These are phyloP conservation scores for Cliona cf. orientalis DNA, from an alignment of 37 sponge, comb jelly and placozoan genomes.

Conservation along the genomic window DNA sequence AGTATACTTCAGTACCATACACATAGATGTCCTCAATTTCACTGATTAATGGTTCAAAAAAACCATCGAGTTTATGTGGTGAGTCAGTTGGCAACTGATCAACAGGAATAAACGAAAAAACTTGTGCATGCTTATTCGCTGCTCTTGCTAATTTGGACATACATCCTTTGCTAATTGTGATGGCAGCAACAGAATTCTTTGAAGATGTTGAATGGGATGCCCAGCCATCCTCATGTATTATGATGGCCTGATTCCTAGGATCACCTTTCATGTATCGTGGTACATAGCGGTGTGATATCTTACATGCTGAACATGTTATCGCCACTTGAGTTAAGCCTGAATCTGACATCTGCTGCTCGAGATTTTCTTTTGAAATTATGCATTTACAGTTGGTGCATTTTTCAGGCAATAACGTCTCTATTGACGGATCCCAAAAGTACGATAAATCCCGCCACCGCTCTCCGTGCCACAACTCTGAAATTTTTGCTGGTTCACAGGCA, in stretches of 20 bases:
- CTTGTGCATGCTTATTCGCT: background rate
- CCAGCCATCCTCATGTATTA: conserved; percentile 21
- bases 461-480: too few relatives aligned
- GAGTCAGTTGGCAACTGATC: background rate
- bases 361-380: too few relatives aligned
- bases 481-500: too few relatives aligned
- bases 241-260: background rate
- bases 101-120: conserved; percentile 20
- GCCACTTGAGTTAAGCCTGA: too few relatives aligned
- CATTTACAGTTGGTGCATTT: too few relatives aligned
- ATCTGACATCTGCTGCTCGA: too few relatives aligned
- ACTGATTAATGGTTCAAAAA: conserved; percentile 2
- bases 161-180: conserved; percentile 20
- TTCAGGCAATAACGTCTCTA: too few relatives aligned
- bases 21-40: conserved; percentile 9
- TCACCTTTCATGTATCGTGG: background rate
- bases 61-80: conserved; percentile 14
- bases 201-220: conserved; percentile 17
- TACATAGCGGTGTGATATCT: too few relatives aligned
- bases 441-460: too few relatives aligned
- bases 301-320: background rate
- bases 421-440: too few relatives aligned
- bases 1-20: conserved; percentile 15
- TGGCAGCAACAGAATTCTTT: conserved; percentile 23
- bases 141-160: background rate